These are phyloP conservation scores for Triplophysa dalaica DNA, from an alignment of 2,113 vertebrate species.

Conservation along the genomic window DNA sequence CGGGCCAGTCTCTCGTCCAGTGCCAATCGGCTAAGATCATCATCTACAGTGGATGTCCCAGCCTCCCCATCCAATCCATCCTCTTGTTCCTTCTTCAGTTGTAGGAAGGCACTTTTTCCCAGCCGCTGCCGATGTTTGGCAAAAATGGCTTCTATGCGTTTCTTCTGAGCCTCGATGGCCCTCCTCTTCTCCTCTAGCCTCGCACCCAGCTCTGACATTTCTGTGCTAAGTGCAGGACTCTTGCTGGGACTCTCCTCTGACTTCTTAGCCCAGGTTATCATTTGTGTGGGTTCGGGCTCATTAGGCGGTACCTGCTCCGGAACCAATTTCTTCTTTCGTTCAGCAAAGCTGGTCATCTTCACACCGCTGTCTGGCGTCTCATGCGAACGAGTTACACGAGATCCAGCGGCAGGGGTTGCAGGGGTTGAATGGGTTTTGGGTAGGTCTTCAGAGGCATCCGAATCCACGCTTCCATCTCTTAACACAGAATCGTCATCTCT, in stretches of 20 bases:
- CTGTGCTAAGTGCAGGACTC: slow-evolving; percentile 79
- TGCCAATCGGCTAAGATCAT: slow-evolving; percentile 63
- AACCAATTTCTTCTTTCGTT: slow-evolving; percentile 83
- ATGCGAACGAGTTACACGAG: slow-evolving; percentile 40
- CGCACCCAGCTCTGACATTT: slow-evolving; percentile 83
- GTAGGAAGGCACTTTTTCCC: slow-evolving; percentile 86
- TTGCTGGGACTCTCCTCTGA: slow-evolving; percentile 77
- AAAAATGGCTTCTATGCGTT: slow-evolving; percentile 91
- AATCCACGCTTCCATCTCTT: slow-evolving; percentile 81
- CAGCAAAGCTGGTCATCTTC: slow-evolving; percentile 91
- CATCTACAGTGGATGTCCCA: slow-evolving; percentile 61
- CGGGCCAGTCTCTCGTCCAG: slow-evolving; percentile 71
- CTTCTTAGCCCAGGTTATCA: slow-evolving; percentile 69
- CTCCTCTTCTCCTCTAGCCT: slow-evolving; percentile 88
- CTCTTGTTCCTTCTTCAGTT: slow-evolving; percentile 78
- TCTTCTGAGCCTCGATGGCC: slow-evolving; percentile 93
- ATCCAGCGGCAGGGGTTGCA: slow-evolving; percentile 59
- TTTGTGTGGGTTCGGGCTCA: slow-evolving; percentile 55
- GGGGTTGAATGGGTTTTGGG: slow-evolving; percentile 71
- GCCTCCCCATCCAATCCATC: slow-evolving; percentile 55
- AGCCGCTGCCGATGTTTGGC: slow-evolving; percentile 88
- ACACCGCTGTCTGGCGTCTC: slow-evolving; percentile 75
- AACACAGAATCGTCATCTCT: slow-evolving; percentile 81
- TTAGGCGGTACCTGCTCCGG: slow-evolving; percentile 64
- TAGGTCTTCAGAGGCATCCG: slow-evolving; percentile 80